Conservation (phyloP, 1,140 invertebrate species). For the Penaeus japonicus region DNA sequence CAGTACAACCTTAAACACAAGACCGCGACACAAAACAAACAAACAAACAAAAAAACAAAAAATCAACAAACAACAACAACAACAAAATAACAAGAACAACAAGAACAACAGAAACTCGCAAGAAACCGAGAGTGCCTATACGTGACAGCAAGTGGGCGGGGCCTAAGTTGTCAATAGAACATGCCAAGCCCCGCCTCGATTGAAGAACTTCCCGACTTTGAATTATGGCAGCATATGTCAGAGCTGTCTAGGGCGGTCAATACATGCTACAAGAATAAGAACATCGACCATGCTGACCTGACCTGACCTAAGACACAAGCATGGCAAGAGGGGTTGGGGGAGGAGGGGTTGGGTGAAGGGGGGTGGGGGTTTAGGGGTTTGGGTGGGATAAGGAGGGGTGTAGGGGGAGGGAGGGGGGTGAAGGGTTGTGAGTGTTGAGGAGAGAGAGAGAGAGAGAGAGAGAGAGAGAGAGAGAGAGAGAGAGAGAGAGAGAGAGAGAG, state of each 20-base stretch:
- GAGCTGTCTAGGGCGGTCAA: slow-evolving; percentile 6
- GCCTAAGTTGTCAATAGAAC: slow-evolving; percentile 7
- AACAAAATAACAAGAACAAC: no score
- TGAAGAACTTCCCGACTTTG: not conserved
- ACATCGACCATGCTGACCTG: not conserved
- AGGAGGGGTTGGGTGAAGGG: not conserved
- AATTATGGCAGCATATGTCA: not conserved
- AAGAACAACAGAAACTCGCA: no score
- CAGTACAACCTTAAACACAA: no score
- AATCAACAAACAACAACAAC: no score
- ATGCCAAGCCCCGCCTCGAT: not conserved
- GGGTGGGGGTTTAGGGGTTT: not conserved
- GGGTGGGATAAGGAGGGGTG: not conserved
- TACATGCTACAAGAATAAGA: not conserved
- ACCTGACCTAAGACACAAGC: no score
- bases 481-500: no score
- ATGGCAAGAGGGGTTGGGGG: not conserved
- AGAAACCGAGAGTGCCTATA: not conserved
- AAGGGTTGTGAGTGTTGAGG: no score
- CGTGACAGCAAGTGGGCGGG: not conserved
- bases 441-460: no score
- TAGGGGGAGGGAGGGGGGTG: no score
- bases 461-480: no score
- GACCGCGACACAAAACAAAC: no score
- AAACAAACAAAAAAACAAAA: no score